Conservation (phyloP, 2,888 invertebrate species). For the Endomychus coccineus region DNA sequence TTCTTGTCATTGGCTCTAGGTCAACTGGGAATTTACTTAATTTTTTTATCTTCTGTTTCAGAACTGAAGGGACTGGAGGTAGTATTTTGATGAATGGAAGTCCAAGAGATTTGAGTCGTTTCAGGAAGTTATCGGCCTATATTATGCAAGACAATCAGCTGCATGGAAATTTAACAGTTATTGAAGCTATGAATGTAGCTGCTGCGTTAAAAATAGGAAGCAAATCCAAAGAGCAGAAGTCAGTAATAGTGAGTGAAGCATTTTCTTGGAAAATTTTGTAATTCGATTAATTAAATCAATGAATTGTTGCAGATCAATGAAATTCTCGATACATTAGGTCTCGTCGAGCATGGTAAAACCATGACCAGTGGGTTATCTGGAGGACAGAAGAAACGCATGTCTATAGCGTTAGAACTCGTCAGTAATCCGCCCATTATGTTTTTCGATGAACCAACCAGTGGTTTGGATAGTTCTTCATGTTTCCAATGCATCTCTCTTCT, state of each 20-base stretch:
- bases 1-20: too few species aligned
- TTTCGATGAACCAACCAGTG: constrained; percentile 95
- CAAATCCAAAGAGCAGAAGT: constrained; percentile 62
- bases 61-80: constrained; percentile 73
- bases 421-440: constrained; percentile 98
- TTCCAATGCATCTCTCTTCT: constrained; percentile 88
- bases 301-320: constrained; percentile 69
- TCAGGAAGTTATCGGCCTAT: constrained; percentile 89
- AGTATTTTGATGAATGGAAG: constrained; percentile 79
- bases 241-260: constrained; percentile 67
- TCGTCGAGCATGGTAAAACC: constrained; percentile 80
- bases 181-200: constrained; percentile 91
- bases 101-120: constrained; percentile 75
- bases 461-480: constrained; percentile 90
- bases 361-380: constrained; percentile 89
- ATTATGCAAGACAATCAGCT: constrained; percentile 96
- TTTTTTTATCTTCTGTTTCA: constrained; percentile 37
- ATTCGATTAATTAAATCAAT: background rate
- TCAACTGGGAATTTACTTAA: constrained; percentile 1
- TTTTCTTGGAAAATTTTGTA: background rate
- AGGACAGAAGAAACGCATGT: constrained; percentile 90
- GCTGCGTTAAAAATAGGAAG: constrained; percentile 81
- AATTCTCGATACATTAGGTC: constrained; percentile 81
- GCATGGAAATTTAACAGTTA: constrained; percentile 85
- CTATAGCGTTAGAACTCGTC: constrained; percentile 89